Evolutionary conservation across 2,888 invertebrate species (phyloP).

Genomic region (Drosophila lutescens): DNA sequence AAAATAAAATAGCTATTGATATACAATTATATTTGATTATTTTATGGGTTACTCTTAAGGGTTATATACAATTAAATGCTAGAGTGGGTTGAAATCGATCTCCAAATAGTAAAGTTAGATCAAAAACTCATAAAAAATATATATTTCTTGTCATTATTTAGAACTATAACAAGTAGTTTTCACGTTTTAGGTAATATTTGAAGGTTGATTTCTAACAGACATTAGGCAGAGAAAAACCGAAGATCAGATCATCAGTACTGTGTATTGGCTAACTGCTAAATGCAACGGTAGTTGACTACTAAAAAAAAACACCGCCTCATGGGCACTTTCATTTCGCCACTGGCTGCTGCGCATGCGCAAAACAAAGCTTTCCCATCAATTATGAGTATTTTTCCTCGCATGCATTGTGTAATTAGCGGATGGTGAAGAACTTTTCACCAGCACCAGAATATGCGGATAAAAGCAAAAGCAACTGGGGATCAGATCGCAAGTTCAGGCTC

Average conservation of each 20-base stretch:
- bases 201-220: no score
- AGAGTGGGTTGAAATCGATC: no score
- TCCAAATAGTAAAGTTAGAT: no score
- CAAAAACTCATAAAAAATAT: no score
- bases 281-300: slow-evolving; percentile 5
- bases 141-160: no score
- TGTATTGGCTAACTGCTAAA: neutral
- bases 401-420: slow-evolving; percentile 37
- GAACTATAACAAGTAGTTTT: no score
- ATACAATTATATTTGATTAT: no score
- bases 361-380: slow-evolving; percentile 41
- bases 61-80: no score
- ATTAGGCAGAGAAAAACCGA: neutral
- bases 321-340: slow-evolving; percentile 19
- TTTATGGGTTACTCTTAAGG: no score
- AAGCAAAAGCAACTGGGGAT: slow-evolving; percentile 32
- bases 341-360: neutral
- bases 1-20: no score
- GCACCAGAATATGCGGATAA: slow-evolving; percentile 6
- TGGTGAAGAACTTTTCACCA: slow-evolving; percentile 24
- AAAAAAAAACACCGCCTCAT: neutral
- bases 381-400: slow-evolving; percentile 15
- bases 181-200: no score
- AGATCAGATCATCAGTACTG: neutral
- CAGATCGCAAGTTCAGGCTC: neutral